Evolutionary conservation across 2,797 vertebrate genomes (phyloP), one percentile per base, ranked within the genome.

Genomic region (Huso huso): DNA sequence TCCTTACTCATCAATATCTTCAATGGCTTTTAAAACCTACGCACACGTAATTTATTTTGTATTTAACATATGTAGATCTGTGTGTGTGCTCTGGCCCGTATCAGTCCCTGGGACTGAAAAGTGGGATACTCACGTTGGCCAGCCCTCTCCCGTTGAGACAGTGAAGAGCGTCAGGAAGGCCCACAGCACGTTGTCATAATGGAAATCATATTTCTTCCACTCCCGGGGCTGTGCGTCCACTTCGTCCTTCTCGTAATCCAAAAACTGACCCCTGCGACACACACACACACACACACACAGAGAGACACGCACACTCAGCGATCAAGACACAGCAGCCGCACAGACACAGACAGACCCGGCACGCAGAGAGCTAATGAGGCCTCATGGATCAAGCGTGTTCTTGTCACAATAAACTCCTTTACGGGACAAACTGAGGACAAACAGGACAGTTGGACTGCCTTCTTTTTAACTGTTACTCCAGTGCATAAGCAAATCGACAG

Each of bases 101-200:
- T 37, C 37, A 37, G 37, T 5, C 37, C 37, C 37, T 37, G 37
- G 37, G 37, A 37, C 37, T 37, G 5, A 37, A 5, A 4, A 4
- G 37, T 0, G 0, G 1, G 49, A 61, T 64, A 91, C 95, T 93
- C 81, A 99, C 96, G 89, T 94, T 51, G 96, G 96, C 96, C 96
- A 98, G 55, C 96, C 96, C 76, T 99, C 96, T 12, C 96, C 96
- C 0, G 96, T 99, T 68, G 96, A 99, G 67, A 99, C 96, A 0
- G 95, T 99, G 86, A 99, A 99, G 49, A 99, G 91, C 0, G 96
- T 98, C 69, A 99, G 86, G 75, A 99, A 90, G 49, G 95, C 96
- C 96, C 96, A 99, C 59, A 97, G 91, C 65, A 98, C 95, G 0
- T 99, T 98, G 88, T 99, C 96, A 0, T 99, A 98, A 79, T 99